These are phyloP conservation scores for Meiosimyza decipiens DNA, from an alignment of 2,888 invertebrate species.

Conservation along the genomic window DNA sequence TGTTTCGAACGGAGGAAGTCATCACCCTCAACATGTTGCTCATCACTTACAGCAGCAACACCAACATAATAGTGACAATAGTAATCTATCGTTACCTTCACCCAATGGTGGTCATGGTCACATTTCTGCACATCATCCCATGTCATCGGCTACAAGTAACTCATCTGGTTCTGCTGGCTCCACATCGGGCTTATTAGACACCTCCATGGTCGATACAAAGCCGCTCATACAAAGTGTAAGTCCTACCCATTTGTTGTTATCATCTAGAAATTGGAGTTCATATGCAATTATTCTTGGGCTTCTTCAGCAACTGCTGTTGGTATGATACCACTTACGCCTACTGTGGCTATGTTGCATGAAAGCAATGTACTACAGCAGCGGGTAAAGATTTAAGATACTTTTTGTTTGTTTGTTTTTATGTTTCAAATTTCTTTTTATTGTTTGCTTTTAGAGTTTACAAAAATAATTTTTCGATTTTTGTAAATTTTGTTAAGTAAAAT, in stretches of 20 bases:
- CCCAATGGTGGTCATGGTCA: constrained; percentile 68
- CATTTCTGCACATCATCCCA: constrained; percentile 54
- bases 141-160: constrained; percentile 58
- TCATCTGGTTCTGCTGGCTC: constrained; percentile 72
- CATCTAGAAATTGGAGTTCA: constrained; percentile 31
- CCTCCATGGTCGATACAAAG: constrained; percentile 72
- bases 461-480: not conserved
- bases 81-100: constrained; percentile 83
- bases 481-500: constrained; percentile 5
- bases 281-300: constrained; percentile 38
- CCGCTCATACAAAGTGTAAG: constrained; percentile 85
- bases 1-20: constrained; percentile 67
- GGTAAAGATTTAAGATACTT: constrained; percentile 75
- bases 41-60: constrained; percentile 52
- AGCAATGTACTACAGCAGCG: constrained; percentile 84
- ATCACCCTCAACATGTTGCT: constrained; percentile 47
- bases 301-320: constrained; percentile 51
- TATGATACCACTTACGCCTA: constrained; percentile 53
- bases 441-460: not conserved
- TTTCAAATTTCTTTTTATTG: not conserved
- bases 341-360: constrained; percentile 64
- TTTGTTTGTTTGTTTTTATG: constrained; percentile 26
- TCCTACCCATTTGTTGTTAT: constrained; percentile 62
- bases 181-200: constrained; percentile 69
- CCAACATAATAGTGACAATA: constrained; percentile 68